phyloP scores from a whole-genome alignment of 2,797 vertebrate genomes.

The Liparis tanakae region DNA sequence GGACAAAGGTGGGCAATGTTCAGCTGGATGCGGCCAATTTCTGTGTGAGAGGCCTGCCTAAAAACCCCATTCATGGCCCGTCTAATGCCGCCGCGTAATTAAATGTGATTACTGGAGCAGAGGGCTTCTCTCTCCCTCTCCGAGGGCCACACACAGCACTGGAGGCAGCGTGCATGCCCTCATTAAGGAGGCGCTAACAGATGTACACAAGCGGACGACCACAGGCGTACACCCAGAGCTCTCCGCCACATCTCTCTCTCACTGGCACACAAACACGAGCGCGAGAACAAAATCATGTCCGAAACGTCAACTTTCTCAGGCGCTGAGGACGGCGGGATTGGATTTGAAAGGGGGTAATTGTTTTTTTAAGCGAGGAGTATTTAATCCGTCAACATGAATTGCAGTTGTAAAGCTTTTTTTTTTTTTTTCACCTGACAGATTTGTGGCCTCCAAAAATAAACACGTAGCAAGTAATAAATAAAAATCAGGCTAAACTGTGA shows the following conservation, averaged over 20 bases:
- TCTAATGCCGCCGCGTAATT: conserved; percentile 86
- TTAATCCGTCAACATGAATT: conserved; percentile 32
- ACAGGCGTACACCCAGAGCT: conserved; percentile 67
- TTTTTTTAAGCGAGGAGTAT: conserved; percentile 10
- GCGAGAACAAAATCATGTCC: conserved; percentile 24
- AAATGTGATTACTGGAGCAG: conserved; percentile 89
- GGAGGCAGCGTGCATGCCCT: conserved; percentile 72
- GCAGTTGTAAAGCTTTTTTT: not conserved
- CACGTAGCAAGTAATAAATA: conserved; percentile 47
- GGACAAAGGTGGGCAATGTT: conserved; percentile 88
- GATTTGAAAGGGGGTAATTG: conserved; percentile 34
- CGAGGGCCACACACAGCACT: conserved; percentile 82
- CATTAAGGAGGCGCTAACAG: conserved; percentile 82
- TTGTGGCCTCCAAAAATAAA: conserved; percentile 26
- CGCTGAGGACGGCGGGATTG: conserved; percentile 20
- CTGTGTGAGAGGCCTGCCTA: conserved; percentile 83
- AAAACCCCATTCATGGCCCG: conserved; percentile 84
- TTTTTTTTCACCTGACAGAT: conserved; percentile 40
- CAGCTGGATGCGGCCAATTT: conserved; percentile 83
- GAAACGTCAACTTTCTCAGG: conserved; percentile 30
- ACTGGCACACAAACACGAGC: conserved; percentile 47
- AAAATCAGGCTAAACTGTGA: conserved; percentile 51
- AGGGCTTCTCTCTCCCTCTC: conserved; percentile 77
- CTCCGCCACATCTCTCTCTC: conserved; percentile 53
- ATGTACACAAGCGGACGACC: conserved; percentile 75